A percentile compares a stretch with the other conserved stretches of the same genome.
These are phyloP conservation scores for Orchestes rusci DNA, from an alignment of 2,888 invertebrate genomes.

Conservation along the genomic window DNA sequence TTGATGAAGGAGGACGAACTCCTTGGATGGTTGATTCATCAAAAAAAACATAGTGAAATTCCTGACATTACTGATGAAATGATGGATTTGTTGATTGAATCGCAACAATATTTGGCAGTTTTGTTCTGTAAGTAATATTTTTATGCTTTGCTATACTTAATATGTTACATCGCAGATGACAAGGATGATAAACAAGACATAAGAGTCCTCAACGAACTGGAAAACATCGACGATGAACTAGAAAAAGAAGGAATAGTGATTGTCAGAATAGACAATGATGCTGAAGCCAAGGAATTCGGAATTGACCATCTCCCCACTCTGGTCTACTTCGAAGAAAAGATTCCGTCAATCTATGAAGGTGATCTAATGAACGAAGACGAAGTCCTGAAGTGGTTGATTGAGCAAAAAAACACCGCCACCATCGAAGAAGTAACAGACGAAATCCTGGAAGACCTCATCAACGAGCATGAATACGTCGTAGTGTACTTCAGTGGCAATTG, in stretches of 20 bases:
- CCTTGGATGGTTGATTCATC: conserved; percentile 84
- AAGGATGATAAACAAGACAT: conserved; percentile 87
- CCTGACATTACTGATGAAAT: conserved; percentile 90
- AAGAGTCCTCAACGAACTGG: conserved; percentile 77
- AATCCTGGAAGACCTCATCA: conserved; percentile 75
- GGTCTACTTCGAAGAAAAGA: conserved; percentile 85
- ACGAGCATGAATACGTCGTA: conserved; percentile 89
- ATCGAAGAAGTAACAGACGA: conserved; percentile 93
- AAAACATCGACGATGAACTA: conserved; percentile 87
- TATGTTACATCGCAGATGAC: conserved; percentile 48
- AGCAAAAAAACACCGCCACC: conserved; percentile 83
- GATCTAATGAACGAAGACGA: conserved; percentile 88
- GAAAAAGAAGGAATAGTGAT: conserved; percentile 87
- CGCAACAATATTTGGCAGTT: conserved; percentile 74
- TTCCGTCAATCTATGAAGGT: conserved; percentile 86
- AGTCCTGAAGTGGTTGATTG: conserved; percentile 80
- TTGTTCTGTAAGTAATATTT: conserved; percentile 74
- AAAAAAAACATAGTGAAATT: conserved; percentile 84
- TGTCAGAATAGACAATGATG: conserved; percentile 82
- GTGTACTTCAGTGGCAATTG: conserved; percentile 88
- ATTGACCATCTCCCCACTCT: conserved; percentile 81
- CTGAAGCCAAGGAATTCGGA: conserved; percentile 84
- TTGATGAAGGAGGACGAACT: conserved; percentile 85
- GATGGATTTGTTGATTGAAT: conserved; percentile 84
- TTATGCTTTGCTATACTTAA: too few species aligned